Base-by-base conservation (phyloP, 2,113 vertebrate genomes). In the Phalacrocorax brasilianus region DNA sequence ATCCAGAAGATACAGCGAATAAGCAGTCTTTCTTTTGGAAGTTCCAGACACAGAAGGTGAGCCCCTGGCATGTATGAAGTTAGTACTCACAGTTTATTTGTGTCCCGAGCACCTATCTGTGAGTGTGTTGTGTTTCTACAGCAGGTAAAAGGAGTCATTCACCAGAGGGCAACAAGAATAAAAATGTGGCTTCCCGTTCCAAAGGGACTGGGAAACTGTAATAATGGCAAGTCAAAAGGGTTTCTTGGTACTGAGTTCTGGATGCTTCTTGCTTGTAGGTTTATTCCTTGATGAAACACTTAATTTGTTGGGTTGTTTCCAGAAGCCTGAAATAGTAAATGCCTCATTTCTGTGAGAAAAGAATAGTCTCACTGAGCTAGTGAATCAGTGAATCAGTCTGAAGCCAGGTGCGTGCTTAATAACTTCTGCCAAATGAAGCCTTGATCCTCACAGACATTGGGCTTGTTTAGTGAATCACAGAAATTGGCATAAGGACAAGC, bases 1-100 rank as follows among this genome's bases (percentile, higher is more conserved):
- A 92, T 47, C 50, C 32, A 93, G 53, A 67, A 97, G 70, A 63
- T 6, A 10, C 0, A 9, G 35, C 55, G 78, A 47, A 50, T 92
- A 91, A 67, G 1, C 23, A 70, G 3, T 32, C 8, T 55, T 72
- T 12, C 32, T 86, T 83, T 91, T 94, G 65, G 81, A 63, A 42
- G 27, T 87, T 58, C 28, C 84, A 16, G 9, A 75, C 44, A 9
- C 55, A 49, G 89, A 67, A 89, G 93, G 95, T 97, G 80, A 97
- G 70, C 15, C 23, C 6, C 6, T 58, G 53, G 22, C 16, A 17
- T 59, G 14, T n/a, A 53, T 9, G 35, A n/a, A 63, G 44, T 12
- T 21, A 62, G 24, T 13, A 35, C 12, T 89, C 19, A 6, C 0
- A 0, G 14, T 73, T 61, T 33, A n/a, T 21, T 53, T 55, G 14